Base-by-base conservation (phyloP, 2,113 vertebrate genomes). In the Phoxinus phoxinus region DNA sequence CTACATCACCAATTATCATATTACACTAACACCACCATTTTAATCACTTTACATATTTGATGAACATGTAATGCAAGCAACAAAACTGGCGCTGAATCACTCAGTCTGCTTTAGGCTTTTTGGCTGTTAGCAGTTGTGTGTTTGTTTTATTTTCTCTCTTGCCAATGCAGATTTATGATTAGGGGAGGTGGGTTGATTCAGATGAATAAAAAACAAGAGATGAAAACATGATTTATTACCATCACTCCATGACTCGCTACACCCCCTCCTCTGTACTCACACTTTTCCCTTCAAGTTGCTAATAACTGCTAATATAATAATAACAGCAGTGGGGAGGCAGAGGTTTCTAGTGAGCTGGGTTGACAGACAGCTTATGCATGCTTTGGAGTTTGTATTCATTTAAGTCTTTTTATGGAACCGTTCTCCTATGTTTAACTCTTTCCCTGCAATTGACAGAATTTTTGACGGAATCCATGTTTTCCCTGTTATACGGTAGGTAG, bases 291-390 rank as follows among this genome's bases (percentile, higher is more conserved):
- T 86, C 87, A 75, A 90, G 90, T 92, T 87, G 85, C 91, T 94
- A 93, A 94, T 94, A 92, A 93, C 91, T 91, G 93, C 91, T 94
- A 94, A 94, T 93, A 93, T 92, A 90, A 81, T 93, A 90, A 76
- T 83, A 90, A 30, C 91, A 35, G 91, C 85, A 67, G 91, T 92
- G 85, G 88, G 84, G 86, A 86, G 58, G 87, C 87, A 86, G 23
- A 25, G 48, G 67, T 86, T 90, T 37, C 89, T 58, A 61, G 63
- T 85, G 44, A 10, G 23, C 12, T 19, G 67, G 32, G 35, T 69
- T 69, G 21, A 25, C 30, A 90, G 90, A 89, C 89, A 83, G 3
- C 86, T 75, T 35, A 19, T 77, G 74, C 30, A 21, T 88, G 74
- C 17, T 51, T 77, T 56, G 9, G 48, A 32, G 48, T 53, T 32